Evolutionary conservation across 2,113 vertebrate species (phyloP).

Genomic region (Acanthochromis polyacanthus): DNA sequence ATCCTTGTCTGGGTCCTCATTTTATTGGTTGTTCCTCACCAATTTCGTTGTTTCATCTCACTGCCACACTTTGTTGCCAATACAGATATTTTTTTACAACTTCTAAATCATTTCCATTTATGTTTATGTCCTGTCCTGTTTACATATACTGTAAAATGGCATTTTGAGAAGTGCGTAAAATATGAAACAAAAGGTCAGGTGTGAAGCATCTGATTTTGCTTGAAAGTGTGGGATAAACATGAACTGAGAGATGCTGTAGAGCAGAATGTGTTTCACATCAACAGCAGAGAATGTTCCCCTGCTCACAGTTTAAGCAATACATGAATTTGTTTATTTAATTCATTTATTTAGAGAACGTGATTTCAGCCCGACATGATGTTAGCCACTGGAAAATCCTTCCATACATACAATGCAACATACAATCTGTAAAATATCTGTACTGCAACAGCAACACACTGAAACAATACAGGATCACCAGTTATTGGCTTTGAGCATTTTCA

Average conservation of each 20-base stretch:
- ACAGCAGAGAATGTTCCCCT: constrained; percentile 6
- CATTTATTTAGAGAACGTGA: not conserved
- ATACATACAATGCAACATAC: not conserved
- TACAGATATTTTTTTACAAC: too few relatives aligned
- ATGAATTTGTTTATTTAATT: too few relatives aligned
- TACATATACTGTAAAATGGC: too few relatives aligned
- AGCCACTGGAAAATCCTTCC: not conserved
- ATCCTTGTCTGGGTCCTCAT: too few relatives aligned
- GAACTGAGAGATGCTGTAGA: constrained; percentile 5
- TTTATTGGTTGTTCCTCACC: too few relatives aligned
- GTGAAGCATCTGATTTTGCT: not conserved
- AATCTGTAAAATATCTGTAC: not conserved
- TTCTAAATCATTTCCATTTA: too few relatives aligned
- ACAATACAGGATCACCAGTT: too few relatives aligned
- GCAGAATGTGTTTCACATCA: constrained; percentile 4
- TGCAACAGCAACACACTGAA: not conserved
- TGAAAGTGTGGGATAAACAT: constrained; percentile 24
- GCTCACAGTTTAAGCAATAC: constrained; percentile 6
- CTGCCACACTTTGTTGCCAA: too few relatives aligned
- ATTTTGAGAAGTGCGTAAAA: not conserved
- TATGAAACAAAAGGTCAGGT: not conserved
- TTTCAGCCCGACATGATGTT: not conserved
- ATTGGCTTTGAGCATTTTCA: too few relatives aligned
- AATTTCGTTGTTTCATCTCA: too few relatives aligned
- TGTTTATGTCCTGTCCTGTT: too few relatives aligned